phyloP scores from a whole-genome alignment of 2,113 vertebrate genomes.

The Syrmaticus mikado region DNA sequence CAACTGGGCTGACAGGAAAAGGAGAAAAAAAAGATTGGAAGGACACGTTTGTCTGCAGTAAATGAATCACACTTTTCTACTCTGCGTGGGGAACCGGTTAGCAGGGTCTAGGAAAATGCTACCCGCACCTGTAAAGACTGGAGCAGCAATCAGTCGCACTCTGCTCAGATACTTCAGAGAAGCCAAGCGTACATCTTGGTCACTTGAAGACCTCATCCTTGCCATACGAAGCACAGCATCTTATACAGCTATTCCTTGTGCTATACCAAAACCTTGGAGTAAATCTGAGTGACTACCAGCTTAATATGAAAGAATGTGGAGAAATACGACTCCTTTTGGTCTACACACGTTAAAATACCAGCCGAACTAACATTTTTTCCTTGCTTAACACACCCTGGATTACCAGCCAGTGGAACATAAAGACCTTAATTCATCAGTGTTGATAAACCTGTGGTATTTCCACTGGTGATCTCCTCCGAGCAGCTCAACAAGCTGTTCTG shows the following conservation, averaged over 20 bases:
- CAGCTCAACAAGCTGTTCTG: background rate
- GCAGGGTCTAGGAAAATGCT: background rate
- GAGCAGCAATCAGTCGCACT: background rate
- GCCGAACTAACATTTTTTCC: background rate
- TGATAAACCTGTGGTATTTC: background rate
- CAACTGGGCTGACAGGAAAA: background rate
- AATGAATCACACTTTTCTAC: background rate
- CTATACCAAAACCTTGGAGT: background rate
- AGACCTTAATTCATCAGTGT: background rate
- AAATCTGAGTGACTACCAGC: background rate
- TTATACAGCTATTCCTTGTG: background rate
- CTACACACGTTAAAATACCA: background rate
- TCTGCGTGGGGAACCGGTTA: background rate
- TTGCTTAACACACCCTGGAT: background rate
- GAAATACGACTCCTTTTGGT: background rate
- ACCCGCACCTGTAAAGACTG: background rate
- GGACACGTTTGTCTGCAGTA: accelerated
- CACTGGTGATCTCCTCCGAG: background rate
- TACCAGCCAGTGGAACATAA: background rate
- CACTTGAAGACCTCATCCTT: background rate
- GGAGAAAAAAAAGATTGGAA: background rate
- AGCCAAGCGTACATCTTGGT: background rate
- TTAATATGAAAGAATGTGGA: background rate
- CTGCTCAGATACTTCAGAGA: background rate
- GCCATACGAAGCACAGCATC: background rate